phyloP scores from a whole-genome alignment of 2,888 invertebrate species.

The Scotopteryx bipunctaria region DNA sequence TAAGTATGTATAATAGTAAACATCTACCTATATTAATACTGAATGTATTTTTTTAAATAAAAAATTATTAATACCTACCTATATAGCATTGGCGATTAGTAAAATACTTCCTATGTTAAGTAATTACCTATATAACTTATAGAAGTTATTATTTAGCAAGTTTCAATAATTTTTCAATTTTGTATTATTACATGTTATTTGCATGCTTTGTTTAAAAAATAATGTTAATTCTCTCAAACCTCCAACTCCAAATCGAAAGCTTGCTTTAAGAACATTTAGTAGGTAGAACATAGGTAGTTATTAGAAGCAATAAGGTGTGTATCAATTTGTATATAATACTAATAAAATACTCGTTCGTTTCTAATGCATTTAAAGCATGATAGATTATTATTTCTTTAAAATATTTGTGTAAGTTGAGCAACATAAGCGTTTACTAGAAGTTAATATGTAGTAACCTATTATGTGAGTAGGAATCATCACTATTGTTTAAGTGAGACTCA shows the following conservation, averaged over 20 bases:
- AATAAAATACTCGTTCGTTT: not conserved
- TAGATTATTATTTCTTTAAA: not conserved
- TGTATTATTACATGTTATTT: not conserved
- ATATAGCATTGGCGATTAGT: no score
- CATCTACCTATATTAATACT: slow-evolving; percentile 2
- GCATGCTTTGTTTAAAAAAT: not conserved
- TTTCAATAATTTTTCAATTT: no score
- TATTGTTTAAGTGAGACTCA: not conserved
- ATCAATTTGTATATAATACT: not conserved
- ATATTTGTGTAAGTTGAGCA: not conserved
- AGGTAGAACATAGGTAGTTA: not conserved
- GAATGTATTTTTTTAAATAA: not conserved
- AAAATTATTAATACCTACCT: no score
- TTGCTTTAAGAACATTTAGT: not conserved
- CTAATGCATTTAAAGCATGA: not conserved
- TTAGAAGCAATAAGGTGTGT: not conserved
- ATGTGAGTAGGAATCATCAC: no score
- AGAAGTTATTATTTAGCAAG: no score
- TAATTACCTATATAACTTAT: no score
- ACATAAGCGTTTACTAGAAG: not conserved
- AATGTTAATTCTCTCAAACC: no score
- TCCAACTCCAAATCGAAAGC: not conserved
- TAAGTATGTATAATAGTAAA: slow-evolving; percentile 11
- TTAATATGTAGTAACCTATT: no score
- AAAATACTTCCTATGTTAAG: no score